Percentiles rank a stretch among this genome's conserved stretches.
Conservation (phyloP, 2,888 invertebrate genomes). For the Eilema griseolum region DNA sequence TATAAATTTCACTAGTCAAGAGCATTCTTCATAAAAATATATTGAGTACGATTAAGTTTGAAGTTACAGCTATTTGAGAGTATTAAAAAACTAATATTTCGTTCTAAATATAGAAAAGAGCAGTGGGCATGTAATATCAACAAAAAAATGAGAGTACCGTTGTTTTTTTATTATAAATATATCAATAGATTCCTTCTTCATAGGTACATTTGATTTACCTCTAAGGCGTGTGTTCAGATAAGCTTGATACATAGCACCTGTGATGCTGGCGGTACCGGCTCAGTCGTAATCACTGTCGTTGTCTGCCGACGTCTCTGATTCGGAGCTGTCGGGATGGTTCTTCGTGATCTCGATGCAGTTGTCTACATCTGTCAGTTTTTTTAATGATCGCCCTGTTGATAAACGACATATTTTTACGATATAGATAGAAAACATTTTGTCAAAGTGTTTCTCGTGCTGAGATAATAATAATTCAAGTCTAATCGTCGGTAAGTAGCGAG, state of each 20-base stretch:
- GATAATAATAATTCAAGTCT: too few species aligned
- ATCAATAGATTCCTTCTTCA: not conserved
- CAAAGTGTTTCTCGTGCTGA: too few species aligned
- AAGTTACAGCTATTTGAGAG: not conserved
- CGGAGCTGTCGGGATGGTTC: slow-evolving; percentile 82
- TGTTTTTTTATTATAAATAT: not conserved
- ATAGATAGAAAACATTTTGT: too few species aligned
- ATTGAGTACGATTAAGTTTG: not conserved
- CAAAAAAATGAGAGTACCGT: not conserved
- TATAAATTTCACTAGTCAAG: not conserved
- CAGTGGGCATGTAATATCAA: not conserved
- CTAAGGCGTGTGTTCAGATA: slow-evolving; percentile 24
- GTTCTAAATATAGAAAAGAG: not conserved
- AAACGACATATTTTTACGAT: not conserved
- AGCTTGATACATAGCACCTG: slow-evolving; percentile 20
- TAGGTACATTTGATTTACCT: slow-evolving; percentile 22
- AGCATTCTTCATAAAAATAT: slow-evolving; percentile 3
- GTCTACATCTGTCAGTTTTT: slow-evolving; percentile 82
- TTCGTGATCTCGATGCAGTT: slow-evolving; percentile 86
- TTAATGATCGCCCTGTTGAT: slow-evolving; percentile 76
- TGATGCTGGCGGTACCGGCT: slow-evolving; percentile 38
- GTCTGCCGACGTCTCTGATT: slow-evolving; percentile 73
- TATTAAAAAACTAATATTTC: not conserved
- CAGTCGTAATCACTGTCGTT: slow-evolving; percentile 81
- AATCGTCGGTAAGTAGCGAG: too few species aligned